These are phyloP conservation scores for Chirona hameri DNA, from an alignment of 2,888 invertebrate species.

Conservation along the genomic window DNA sequence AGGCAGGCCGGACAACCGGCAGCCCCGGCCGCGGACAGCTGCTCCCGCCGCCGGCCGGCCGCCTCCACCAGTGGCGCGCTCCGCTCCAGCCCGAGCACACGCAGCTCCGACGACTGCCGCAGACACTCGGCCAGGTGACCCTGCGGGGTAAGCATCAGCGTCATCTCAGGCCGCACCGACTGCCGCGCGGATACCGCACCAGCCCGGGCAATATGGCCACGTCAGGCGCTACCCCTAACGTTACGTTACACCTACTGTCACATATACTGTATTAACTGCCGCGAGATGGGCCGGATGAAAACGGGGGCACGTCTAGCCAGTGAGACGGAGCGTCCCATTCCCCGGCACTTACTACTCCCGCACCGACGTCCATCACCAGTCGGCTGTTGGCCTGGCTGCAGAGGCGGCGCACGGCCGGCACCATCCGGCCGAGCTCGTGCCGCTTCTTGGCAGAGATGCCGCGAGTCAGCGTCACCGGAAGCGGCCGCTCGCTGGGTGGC, in stretches of 20 bases:
- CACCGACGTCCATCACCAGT: conserved; percentile 30
- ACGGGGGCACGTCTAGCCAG: too few relatives aligned
- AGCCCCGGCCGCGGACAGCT: conserved; percentile 31
- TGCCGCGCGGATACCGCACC: too few relatives aligned
- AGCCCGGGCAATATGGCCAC: too few relatives aligned
- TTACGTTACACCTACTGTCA: too few relatives aligned
- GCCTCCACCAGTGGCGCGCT: conserved; percentile 31
- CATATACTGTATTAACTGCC: too few relatives aligned
- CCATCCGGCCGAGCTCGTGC: conserved; percentile 30
- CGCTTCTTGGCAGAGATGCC: conserved; percentile 23
- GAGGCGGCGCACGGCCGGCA: conserved; percentile 7
- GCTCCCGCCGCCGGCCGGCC: conserved; percentile 33
- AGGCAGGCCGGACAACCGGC: conserved; percentile 23
- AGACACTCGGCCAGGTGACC: conserved; percentile 36
- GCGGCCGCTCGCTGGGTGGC: not conserved
- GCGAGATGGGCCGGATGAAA: too few relatives aligned
- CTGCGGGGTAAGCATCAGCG: too few relatives aligned
- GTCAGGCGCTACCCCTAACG: too few relatives aligned
- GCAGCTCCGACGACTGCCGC: conserved; percentile 32
- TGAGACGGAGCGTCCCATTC: too few relatives aligned
- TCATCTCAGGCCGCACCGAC: too few relatives aligned
- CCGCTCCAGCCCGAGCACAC: conserved; percentile 36
- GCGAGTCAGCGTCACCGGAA: not conserved
- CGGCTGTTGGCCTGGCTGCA: not conserved
- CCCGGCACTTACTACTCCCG: conserved; percentile 22